phyloP scores from a whole-genome alignment of 2,113 vertebrate genomes.

The Aphyosemion australe region DNA sequence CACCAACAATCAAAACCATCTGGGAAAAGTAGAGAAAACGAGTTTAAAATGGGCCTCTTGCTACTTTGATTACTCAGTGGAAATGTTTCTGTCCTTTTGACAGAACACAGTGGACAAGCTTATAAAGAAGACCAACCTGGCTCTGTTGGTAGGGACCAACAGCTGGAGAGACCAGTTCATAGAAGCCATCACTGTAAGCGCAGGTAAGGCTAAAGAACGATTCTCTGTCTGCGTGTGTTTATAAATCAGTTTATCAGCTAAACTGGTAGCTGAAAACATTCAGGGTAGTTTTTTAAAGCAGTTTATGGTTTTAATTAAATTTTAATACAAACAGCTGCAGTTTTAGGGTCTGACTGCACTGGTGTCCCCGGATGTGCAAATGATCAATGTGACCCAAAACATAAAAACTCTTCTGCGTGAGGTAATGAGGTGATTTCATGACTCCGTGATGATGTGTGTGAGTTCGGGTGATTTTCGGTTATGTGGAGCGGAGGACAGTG shows the following conservation, averaged over 20 bases:
- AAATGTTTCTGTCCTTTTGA: slow-evolving; percentile 14
- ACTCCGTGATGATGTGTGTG: neutral
- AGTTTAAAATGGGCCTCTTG: neutral
- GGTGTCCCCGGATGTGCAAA: neutral
- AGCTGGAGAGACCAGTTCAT: slow-evolving; percentile 99
- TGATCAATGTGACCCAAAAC: neutral
- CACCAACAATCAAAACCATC: no score
- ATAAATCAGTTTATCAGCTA: neutral
- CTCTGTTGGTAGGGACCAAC: slow-evolving; percentile 97
- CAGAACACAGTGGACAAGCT: slow-evolving; percentile 99
- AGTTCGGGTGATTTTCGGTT: slow-evolving; percentile 15
- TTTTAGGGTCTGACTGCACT: slow-evolving; percentile 16
- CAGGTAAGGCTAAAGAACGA: slow-evolving; percentile 82
- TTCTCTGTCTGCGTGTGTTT: neutral
- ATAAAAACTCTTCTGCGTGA: neutral
- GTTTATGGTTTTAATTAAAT: neutral
- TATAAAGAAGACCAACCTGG: slow-evolving; percentile 99
- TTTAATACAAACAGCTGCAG: slow-evolving; percentile 32
- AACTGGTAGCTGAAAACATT: neutral
- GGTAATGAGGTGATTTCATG: neutral
- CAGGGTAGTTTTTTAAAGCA: no score
- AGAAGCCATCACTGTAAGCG: slow-evolving; percentile 98
- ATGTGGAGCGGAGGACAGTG: slow-evolving; percentile 33
- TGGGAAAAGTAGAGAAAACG: neutral
- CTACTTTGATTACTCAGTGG: neutral